Conservation (phyloP, 2,113 vertebrate species). For the Porphyrio hochstetteri region DNA sequence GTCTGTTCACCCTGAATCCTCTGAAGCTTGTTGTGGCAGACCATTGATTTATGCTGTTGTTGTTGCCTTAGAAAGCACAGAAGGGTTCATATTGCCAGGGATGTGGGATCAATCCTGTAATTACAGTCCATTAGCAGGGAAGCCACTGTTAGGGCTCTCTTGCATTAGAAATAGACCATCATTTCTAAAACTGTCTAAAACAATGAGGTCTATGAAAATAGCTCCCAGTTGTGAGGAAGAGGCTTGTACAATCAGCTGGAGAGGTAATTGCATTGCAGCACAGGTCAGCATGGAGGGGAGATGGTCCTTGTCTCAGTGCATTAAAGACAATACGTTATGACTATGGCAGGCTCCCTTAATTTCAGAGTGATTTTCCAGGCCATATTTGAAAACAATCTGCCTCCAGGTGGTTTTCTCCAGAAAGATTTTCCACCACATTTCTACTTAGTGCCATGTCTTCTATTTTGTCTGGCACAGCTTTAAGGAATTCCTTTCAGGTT, state of each 20-base stretch:
- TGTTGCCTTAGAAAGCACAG: constrained; percentile 39
- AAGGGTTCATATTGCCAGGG: constrained; percentile 34
- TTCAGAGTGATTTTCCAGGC: constrained; percentile 40
- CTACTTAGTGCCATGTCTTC: not conserved
- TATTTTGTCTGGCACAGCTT: not conserved
- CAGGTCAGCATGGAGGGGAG: constrained; percentile 14
- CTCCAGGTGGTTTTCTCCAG: not conserved
- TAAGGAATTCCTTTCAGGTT: constrained; percentile 1
- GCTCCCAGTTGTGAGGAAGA: constrained; percentile 40
- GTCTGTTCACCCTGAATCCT: constrained; percentile 7
- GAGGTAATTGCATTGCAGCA: constrained; percentile 22
- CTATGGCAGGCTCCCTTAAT: not conserved
- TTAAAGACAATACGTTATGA: not conserved
- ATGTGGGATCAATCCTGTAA: constrained; percentile 64
- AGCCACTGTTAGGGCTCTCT: constrained; percentile 30
- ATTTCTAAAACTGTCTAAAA: constrained; percentile 54
- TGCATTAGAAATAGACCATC: constrained; percentile 58
- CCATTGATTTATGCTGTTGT: constrained; percentile 43
- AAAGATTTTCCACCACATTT: constrained; percentile 9
- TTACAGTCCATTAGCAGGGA: constrained; percentile 61
- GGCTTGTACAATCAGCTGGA: constrained; percentile 10
- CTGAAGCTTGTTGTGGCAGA: constrained; percentile 2
- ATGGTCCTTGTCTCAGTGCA: constrained; percentile 20
- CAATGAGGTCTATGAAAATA: constrained; percentile 49
- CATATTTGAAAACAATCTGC: constrained; percentile 3